Evolutionary conservation across 2,888 invertebrate species (phyloP), one percentile per base, ranked within the genome.

Genomic region (Diloba caeruleocephala): DNA sequence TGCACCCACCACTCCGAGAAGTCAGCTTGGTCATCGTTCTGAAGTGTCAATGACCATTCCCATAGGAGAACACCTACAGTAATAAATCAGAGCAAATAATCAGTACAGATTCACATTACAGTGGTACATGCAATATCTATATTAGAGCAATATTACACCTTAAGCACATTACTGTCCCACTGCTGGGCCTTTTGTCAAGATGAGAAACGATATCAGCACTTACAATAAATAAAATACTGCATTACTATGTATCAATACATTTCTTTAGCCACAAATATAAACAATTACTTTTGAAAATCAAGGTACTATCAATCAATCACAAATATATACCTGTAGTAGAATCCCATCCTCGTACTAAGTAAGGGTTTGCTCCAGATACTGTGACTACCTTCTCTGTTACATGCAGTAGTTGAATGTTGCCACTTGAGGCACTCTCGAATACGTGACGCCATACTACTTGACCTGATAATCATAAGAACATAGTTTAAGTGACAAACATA

Each of bases 361-460:
- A 96, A 0, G 96, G 96, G 52, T 95, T 95, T 63, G 93, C 92
- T n/a, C 97, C 97, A 5, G 96, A 96, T 1, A 97, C 95, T 0
- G 97, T 96, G 26, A 97, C 94, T 42, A 97, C 94, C 69, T 97
- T 96, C 63, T 94, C 90, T 45, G 94, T 87, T 28, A 96, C 94
- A 81, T 95, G 94, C 42, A 96, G 81, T 51, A 96, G 89, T 82
- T 96, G 95, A 56, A 97, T 95, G 76, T 95, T 94, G 54, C 96
- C 96, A 10, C 95, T 90, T 9, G 94, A 87, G 8, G 90, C 82
- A 69, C 79, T 87, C 68, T 98, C 98, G 42, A 98, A 93, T 38
- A 98, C 95, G 83, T 97, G 96, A 48, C 98, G 95, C 98, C 98
- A 98, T 73, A 96, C 88, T 71, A 97, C 95, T 84, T 96, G 95